A percentile compares a stretch with the other conserved stretches of the same genome.
Evolutionary conservation across 2,113 vertebrate species (phyloP).

Genomic region (Vireo altiloquus): DNA sequence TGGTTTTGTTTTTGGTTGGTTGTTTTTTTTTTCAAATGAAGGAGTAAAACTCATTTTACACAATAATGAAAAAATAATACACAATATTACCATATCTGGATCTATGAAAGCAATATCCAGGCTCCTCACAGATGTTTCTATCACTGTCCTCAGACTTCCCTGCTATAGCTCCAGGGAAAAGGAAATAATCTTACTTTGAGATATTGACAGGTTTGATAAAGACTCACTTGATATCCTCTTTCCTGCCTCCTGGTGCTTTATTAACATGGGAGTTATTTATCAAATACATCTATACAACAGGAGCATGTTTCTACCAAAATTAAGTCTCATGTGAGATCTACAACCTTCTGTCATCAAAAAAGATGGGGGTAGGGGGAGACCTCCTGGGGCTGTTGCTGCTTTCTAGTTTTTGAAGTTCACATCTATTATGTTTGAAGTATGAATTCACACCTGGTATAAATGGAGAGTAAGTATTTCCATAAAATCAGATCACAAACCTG

Average conservation of each 20-base stretch:
- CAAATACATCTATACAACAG: not conserved
- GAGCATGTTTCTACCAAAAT: not conserved
- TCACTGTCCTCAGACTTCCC: not conserved
- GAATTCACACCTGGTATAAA: not conserved
- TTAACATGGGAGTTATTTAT: not conserved
- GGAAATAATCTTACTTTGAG: not conserved
- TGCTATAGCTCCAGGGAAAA: not conserved
- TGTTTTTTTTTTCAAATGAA: not conserved
- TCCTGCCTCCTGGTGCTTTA: not conserved
- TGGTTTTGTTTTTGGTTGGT: not conserved
- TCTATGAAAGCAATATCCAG: not conserved
- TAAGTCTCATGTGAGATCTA: not conserved
- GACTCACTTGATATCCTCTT: not conserved
- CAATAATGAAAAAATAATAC: not conserved
- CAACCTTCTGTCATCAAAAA: not conserved
- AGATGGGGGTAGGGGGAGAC: not conserved
- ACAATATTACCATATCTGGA: not conserved
- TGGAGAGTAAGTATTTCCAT: not conserved
- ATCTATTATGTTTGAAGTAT: not conserved
- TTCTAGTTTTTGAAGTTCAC: not conserved
- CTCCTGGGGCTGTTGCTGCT: not conserved
- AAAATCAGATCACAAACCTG: not conserved
- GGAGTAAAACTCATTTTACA: not conserved
- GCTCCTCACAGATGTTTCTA: not conserved
- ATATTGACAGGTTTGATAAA: constrained; percentile 4